phyloP scores from a whole-genome alignment of 1,140 invertebrate species.

The Tenebrio molitor region DNA sequence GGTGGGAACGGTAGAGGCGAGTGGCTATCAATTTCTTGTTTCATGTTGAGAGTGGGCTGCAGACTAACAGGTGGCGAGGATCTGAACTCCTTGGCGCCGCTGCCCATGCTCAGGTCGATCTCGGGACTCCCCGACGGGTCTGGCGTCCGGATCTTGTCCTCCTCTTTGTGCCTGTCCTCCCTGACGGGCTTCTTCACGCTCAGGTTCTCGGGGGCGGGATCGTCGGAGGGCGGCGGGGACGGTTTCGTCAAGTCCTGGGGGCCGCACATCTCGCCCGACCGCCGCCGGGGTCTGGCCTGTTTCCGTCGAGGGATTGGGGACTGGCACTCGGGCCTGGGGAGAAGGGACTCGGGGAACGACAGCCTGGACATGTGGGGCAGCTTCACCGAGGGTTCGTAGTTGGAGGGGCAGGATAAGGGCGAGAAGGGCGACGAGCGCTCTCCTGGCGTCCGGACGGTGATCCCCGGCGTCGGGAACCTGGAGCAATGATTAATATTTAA shows the following conservation, averaged over 20 bases:
- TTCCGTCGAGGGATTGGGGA: constrained; percentile 84
- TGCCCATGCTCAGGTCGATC: constrained; percentile 63
- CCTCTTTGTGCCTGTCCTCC: constrained; percentile 54
- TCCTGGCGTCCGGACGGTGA: constrained; percentile 52
- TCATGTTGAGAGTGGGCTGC: constrained; percentile 66
- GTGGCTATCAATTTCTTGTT: constrained; percentile 68
- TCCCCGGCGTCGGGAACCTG: constrained; percentile 58
- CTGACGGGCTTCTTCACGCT: constrained; percentile 66
- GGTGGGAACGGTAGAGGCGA: constrained; percentile 76
- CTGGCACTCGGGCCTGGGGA: constrained; percentile 67
- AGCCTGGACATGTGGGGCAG: constrained; percentile 69
- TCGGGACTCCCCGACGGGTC: constrained; percentile 67
- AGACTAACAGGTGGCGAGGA: constrained; percentile 71
- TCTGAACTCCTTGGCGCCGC: constrained; percentile 60
- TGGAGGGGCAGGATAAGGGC: constrained; percentile 51
- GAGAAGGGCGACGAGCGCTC: constrained; percentile 56
- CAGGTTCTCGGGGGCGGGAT: constrained; percentile 67
- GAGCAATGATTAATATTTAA: constrained; percentile 41
- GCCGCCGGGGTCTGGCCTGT: constrained; percentile 83
- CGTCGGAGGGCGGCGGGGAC: constrained; percentile 58
- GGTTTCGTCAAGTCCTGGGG: constrained; percentile 72
- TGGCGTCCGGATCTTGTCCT: constrained; percentile 60
- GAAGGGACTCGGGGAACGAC: constrained; percentile 66
- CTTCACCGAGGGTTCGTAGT: constrained; percentile 62
- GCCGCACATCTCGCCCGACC: constrained; percentile 80